A percentile compares a stretch with the other conserved stretches of the same genome.
These are phyloP conservation scores for Anthopleura xanthogrammica DNA, from an alignment of 92 coral and sea anemone species.

Conservation along the genomic window DNA sequence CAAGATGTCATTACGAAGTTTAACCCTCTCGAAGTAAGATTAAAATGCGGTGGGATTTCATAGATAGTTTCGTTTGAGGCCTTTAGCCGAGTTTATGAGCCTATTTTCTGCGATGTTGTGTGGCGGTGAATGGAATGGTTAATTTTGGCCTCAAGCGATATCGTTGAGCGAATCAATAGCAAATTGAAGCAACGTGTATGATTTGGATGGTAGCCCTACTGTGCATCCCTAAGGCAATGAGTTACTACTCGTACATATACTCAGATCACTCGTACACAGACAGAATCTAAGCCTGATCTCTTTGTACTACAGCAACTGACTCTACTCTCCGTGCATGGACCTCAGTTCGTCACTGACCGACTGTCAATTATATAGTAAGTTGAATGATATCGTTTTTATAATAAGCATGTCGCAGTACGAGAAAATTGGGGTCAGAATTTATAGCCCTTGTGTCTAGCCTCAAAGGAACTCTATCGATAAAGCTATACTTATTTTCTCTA, in stretches of 20 bases:
- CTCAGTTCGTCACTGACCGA: no score
- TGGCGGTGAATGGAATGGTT: slow-evolving; percentile 1
- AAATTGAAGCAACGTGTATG: slow-evolving; percentile 15
- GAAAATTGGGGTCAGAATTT: no score
- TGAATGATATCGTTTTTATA: no score
- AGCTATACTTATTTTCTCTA: not conserved
- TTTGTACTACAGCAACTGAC: no score
- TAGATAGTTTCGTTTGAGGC: not conserved
- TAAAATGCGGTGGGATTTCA: not conserved
- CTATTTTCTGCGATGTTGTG: not conserved
- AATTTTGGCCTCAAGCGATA: not conserved
- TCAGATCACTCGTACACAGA: not conserved
- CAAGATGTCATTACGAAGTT: not conserved
- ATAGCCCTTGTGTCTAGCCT: no score
- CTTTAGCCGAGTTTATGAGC: not conserved
- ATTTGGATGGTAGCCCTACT: slow-evolving; percentile 17
- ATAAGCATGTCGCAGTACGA: no score
- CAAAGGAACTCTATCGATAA: not conserved
- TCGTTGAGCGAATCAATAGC: slow-evolving; percentile 1
- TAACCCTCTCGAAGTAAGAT: not conserved
- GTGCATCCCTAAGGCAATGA: not conserved
- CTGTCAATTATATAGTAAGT: no score
- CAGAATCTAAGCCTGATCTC: not conserved
- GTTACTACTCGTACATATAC: not conserved
- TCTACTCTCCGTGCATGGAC: no score